A percentile compares a stretch with the other conserved stretches of the same genome.
Conservation (phyloP, 1,140 invertebrate species). For the Drosophila equinoxialis region DNA sequence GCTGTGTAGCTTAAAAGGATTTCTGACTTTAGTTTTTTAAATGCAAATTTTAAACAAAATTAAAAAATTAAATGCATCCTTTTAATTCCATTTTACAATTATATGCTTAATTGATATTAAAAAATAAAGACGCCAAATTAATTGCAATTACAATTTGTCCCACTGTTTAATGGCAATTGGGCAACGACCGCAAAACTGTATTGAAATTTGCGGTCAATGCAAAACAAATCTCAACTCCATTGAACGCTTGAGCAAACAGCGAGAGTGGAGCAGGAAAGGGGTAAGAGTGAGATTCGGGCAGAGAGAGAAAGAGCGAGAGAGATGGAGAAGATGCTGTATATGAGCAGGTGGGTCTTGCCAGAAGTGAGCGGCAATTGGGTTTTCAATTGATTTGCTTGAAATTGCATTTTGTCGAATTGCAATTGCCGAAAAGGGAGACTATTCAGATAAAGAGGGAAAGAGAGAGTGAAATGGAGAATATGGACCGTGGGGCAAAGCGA, state of each 20-base stretch:
- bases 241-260: slow-evolving; percentile 54
- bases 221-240: slow-evolving; percentile 75
- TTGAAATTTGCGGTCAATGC: slow-evolving; percentile 81
- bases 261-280: slow-evolving; percentile 2
- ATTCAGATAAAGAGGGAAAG: neutral
- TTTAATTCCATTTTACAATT: neutral
- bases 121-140: neutral
- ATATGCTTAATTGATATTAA: neutral
- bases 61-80: neutral
- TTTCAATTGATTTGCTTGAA: slow-evolving; percentile 78
- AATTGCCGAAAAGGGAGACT: slow-evolving; percentile 55
- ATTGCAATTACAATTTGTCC: neutral
- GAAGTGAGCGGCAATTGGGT: slow-evolving; percentile 73
- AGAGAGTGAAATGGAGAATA: neutral
- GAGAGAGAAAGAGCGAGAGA: neutral
- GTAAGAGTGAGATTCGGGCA: neutral
- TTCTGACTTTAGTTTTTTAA: too few species aligned
- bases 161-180: slow-evolving; percentile 65
- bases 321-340: slow-evolving; percentile 1
- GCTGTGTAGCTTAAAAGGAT: too few species aligned
- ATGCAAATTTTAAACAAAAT: neutral
- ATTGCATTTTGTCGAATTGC: slow-evolving; percentile 72
- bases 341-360: neutral
- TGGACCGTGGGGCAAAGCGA: neutral
- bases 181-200: slow-evolving; percentile 72